Evolutionary conservation across 1,140 invertebrate genomes (phyloP).

Genomic region (Drosophila teissieri): DNA sequence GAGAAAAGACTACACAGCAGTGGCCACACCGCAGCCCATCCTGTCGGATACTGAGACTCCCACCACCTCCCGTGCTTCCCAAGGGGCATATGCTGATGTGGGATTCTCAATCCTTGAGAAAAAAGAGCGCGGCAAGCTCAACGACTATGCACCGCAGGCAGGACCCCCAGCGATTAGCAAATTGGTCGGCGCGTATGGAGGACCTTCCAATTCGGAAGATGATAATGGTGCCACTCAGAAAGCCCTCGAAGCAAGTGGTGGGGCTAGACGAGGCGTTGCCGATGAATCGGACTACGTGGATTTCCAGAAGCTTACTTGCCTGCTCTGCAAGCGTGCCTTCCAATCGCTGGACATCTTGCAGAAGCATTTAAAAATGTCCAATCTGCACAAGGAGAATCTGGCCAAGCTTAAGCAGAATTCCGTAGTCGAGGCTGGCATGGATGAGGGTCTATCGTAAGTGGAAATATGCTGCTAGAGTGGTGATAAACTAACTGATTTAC

Average conservation of each 20-base stretch:
- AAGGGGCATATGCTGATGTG: conserved; percentile 92
- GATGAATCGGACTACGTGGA: conserved; percentile 90
- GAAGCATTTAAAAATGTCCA: conserved; percentile 97
- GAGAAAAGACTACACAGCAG: conserved; percentile 91
- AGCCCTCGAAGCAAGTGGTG: not conserved
- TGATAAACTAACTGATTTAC: not conserved
- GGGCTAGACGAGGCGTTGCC: conserved; percentile 85
- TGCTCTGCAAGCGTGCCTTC: conserved; percentile 98
- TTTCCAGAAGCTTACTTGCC: conserved; percentile 95
- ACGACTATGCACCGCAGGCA: conserved; percentile 35
- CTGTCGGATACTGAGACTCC: conserved; percentile 41
- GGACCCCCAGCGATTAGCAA: conserved; percentile 55
- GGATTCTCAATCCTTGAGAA: conserved; percentile 95
- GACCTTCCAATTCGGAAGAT: conserved; percentile 85
- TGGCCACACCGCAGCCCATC: conserved; percentile 71
- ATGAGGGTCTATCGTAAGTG: conserved; percentile 57
- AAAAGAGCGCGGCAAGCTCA: conserved; percentile 69
- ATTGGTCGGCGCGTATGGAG: conserved; percentile 90
- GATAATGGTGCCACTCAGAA: not conserved
- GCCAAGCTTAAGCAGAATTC: conserved; percentile 72
- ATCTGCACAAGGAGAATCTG: conserved; percentile 97
- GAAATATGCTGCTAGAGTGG: not conserved
- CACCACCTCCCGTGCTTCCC: conserved; percentile 68
- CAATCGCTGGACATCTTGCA: conserved; percentile 93
- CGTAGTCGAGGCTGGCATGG: conserved; percentile 2